phyloP scores from a whole-genome alignment of 2,797 vertebrate genomes.

The Mergus octosetaceus region DNA sequence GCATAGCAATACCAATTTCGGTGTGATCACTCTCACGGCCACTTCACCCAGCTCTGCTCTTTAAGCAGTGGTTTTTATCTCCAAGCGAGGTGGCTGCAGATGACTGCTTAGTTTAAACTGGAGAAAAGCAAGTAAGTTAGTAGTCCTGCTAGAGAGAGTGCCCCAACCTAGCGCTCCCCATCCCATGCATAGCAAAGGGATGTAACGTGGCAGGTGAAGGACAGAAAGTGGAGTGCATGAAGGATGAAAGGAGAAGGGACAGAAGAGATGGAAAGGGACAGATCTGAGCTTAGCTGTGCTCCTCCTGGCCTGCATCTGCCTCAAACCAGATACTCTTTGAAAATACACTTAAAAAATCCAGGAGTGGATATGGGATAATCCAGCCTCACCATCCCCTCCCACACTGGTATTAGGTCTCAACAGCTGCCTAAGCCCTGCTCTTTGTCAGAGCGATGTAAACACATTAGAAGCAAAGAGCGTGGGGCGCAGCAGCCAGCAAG shows the following conservation, averaged over 20 bases:
- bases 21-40: fast-evolving
- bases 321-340: neutral
- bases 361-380: neutral
- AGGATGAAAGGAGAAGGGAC: neutral
- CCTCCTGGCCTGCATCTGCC: neutral
- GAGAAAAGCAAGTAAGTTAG: neutral
- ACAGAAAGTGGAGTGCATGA: neutral
- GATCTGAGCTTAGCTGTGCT: neutral
- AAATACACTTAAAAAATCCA: neutral
- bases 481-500: neutral
- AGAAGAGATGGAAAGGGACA: neutral
- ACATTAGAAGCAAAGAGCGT: neutral
- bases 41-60: neutral
- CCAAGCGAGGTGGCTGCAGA: neutral
- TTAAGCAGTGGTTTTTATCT: neutral
- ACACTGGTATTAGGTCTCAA: fast-evolving
- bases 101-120: neutral
- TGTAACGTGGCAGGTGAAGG: neutral
- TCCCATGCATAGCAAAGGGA: neutral
- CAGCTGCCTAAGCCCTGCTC: neutral
- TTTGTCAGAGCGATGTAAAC: neutral
- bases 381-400: neutral
- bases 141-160: neutral
- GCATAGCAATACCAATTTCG: fast-evolving
- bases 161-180: neutral